Percentiles rank a stretch among this genome's conserved stretches.
Evolutionary conservation across 2,797 vertebrate genomes (phyloP).

Genomic region (Manis javanica): DNA sequence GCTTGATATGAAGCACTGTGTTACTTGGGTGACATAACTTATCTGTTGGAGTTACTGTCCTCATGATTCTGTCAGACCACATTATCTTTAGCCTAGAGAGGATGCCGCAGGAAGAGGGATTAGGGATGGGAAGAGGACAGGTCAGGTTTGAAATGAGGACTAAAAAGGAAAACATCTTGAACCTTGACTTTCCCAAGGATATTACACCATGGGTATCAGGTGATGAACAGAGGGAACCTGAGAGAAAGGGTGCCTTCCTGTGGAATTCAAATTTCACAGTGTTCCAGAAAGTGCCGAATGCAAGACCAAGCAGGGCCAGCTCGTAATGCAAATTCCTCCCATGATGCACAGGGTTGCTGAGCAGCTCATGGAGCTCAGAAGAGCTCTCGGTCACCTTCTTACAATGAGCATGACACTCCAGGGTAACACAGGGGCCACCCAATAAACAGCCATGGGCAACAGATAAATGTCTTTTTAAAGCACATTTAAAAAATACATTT

Average conservation of each 20-base stretch:
- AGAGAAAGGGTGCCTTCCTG: background rate
- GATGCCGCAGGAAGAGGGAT: background rate
- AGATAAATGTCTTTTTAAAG: background rate
- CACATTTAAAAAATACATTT: background rate
- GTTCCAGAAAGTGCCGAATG: background rate
- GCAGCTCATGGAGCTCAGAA: background rate
- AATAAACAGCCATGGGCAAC: background rate
- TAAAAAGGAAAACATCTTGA: background rate
- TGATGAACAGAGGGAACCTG: background rate
- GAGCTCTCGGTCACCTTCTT: background rate
- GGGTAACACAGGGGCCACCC: background rate
- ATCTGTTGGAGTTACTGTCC: background rate
- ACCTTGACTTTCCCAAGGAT: background rate
- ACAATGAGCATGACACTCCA: background rate
- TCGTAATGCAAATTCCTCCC: background rate
- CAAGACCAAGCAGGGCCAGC: background rate
- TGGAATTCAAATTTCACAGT: constrained; percentile 19
- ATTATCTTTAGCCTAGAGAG: background rate
- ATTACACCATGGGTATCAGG: background rate
- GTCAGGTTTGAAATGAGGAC: background rate
- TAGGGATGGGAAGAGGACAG: background rate
- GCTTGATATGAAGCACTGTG: background rate
- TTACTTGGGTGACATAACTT: background rate
- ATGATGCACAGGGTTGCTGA: background rate
- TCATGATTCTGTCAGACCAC: background rate